A percentile compares a stretch with the other conserved stretches of the same genome.
These are phyloP conservation scores for Clarias laeviceps DNA, from an alignment of 2,797 vertebrate genomes.

Conservation along the genomic window DNA sequence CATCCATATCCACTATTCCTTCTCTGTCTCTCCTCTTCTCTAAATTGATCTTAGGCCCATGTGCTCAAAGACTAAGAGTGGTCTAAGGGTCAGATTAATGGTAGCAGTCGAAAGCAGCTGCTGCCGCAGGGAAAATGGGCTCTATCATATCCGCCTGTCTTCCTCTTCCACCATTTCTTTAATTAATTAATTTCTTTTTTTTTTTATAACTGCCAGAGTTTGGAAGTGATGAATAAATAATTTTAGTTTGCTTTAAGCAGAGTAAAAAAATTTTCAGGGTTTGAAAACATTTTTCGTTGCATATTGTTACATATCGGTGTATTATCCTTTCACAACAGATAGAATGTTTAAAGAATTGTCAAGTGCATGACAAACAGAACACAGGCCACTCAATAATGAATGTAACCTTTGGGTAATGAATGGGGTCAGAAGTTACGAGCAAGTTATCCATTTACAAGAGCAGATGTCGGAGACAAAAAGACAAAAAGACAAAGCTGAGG, in stretches of 20 bases:
- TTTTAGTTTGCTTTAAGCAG: not conserved
- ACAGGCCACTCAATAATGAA: conserved; percentile 26
- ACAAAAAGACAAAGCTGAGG: conserved; percentile 27
- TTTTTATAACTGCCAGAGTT: not conserved
- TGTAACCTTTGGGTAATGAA: conserved; percentile 41
- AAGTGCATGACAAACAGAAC: conserved; percentile 18
- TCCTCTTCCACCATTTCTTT: conserved; percentile 7
- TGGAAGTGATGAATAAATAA: not conserved
- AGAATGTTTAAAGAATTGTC: conserved; percentile 4
- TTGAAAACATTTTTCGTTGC: not conserved
- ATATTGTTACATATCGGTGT: not conserved
- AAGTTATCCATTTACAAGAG: conserved; percentile 32
- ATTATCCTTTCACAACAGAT: not conserved
- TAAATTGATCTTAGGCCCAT: conserved; percentile 44
- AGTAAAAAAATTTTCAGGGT: too few relatives aligned
- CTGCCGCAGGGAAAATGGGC: conserved; percentile 38
- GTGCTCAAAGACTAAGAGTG: conserved; percentile 29
- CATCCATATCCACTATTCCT: conserved; percentile 38
- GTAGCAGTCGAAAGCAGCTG: conserved; percentile 46
- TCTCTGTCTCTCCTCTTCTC: conserved; percentile 31
- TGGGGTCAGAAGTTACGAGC: conserved; percentile 44
- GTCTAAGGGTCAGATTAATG: conserved; percentile 45
- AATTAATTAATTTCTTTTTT: not conserved
- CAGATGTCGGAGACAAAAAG: conserved; percentile 47
- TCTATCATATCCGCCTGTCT: conserved; percentile 10